These are phyloP conservation scores for Gastracanthus pulcherrimus DNA, from an alignment of 2,888 invertebrate genomes.

Conservation along the genomic window DNA sequence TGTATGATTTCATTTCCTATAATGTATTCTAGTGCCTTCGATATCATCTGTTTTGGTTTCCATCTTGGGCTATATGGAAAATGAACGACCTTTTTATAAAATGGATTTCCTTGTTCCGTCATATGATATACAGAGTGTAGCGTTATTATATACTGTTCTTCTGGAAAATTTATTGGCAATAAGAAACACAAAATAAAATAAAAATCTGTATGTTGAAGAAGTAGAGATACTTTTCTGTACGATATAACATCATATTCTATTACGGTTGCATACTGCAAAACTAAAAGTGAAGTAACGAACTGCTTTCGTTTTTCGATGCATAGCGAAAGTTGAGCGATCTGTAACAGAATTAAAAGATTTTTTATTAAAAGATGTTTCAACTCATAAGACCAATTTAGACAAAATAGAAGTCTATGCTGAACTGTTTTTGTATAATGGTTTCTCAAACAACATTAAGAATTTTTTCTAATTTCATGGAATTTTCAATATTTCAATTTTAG, in stretches of 20 bases:
- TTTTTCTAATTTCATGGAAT: no score
- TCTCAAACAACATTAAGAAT: no score
- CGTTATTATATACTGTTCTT: not conserved
- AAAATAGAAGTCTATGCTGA: no score
- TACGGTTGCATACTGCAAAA: not conserved
- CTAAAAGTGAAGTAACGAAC: slow-evolving; percentile 7
- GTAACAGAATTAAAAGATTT: not conserved
- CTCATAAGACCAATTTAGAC: no score
- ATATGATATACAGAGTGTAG: not conserved
- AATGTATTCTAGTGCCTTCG: not conserved
- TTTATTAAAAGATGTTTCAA: not conserved
- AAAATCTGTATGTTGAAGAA: not conserved
- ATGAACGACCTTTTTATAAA: not conserved
- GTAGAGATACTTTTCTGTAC: slow-evolving; percentile 8
- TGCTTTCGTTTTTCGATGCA: slow-evolving; percentile 5
- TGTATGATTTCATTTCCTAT: slow-evolving; percentile 4
- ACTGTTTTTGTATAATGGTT: no score
- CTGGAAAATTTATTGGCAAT: slow-evolving; percentile 4
- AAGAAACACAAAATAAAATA: slow-evolving; percentile 4
- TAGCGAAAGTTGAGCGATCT: not conserved
- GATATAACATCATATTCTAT: slow-evolving; percentile 14
- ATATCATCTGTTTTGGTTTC: slow-evolving; percentile 11
- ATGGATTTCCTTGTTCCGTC: not conserved
- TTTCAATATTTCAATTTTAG: no score
- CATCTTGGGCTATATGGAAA: slow-evolving; percentile 14